Percentiles rank a stretch among this genome's conserved stretches.
Conservation (phyloP, 2,888 invertebrate genomes). For the Panopea generosa region DNA sequence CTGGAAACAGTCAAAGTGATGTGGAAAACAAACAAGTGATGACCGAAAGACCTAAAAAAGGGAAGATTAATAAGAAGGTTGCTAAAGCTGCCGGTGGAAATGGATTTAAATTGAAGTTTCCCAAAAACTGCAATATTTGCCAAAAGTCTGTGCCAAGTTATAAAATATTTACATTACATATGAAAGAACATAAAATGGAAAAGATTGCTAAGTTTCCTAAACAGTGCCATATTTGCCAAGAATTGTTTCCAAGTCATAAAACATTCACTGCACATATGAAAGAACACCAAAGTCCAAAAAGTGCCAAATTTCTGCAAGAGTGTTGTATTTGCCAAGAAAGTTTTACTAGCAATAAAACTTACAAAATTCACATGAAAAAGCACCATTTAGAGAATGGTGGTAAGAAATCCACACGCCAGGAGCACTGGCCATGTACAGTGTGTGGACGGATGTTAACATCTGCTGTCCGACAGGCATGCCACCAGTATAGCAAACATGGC, state of each 20-base stretch:
- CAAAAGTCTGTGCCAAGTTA: neutral
- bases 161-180: conserved; percentile 19
- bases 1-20: too few relatives aligned
- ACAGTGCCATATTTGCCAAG: conserved; percentile 12
- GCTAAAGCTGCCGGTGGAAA: neutral
- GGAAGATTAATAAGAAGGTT: neutral
- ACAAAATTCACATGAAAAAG: conserved; percentile 22
- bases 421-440: conserved; percentile 39
- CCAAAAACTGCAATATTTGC: conserved; percentile 12
- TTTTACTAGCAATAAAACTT: conserved; percentile 7
- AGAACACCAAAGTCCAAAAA: too few relatives aligned
- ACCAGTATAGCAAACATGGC: conserved; percentile 48
- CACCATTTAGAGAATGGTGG: conserved; percentile 8
- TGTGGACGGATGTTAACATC: conserved; percentile 28
- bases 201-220: conserved; percentile 1
- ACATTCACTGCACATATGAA: conserved; percentile 1
- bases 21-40: neutral
- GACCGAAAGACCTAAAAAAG: neutral
- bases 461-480: conserved; percentile 39
- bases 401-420: neutral
- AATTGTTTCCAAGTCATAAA: conserved; percentile 9
- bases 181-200: conserved; percentile 20
- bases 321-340: conserved; percentile 3
- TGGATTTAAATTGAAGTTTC: neutral
- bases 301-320: too few relatives aligned